Percentiles rank a stretch among this genome's conserved stretches.
These are phyloP conservation scores for Yasuhikotakia modesta DNA, from an alignment of 2,797 vertebrate genomes.

Conservation along the genomic window DNA sequence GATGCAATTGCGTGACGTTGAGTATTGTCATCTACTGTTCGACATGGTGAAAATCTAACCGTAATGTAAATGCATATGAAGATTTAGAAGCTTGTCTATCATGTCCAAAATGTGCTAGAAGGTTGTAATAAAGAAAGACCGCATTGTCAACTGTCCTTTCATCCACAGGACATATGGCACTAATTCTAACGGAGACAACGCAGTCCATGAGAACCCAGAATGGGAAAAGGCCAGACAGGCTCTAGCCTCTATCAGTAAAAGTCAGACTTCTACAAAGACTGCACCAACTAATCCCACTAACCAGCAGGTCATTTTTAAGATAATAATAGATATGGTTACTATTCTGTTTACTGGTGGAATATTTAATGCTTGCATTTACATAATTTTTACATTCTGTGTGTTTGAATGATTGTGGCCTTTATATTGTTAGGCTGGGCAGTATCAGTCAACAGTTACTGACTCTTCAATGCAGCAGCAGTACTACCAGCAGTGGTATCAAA, in stretches of 20 bases:
- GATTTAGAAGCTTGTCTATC: not conserved
- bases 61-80: too few relatives aligned
- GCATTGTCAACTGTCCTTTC: not conserved
- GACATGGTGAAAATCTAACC: too few relatives aligned
- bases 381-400: not conserved
- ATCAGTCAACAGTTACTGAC: conserved; percentile 71
- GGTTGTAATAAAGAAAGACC: not conserved
- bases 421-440: conserved; percentile 67
- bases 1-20: too few relatives aligned
- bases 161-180: conserved; percentile 69
- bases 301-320: conserved; percentile 73
- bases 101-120: too few relatives aligned
- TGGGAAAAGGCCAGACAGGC: conserved; percentile 94
- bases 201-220: conserved; percentile 89
- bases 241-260: conserved; percentile 89
- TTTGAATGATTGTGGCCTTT: not conserved
- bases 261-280: conserved; percentile 74
- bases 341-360: not conserved
- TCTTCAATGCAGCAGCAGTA: conserved; percentile 78
- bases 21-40: too few relatives aligned
- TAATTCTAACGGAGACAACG: conserved; percentile 68
- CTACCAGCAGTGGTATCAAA: conserved; percentile 82
- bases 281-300: conserved; percentile 69
- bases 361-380: not conserved
- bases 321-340: not conserved